Evolutionary conservation across 2,888 invertebrate species (phyloP).

Genomic region (Drosophila algonquin): DNA sequence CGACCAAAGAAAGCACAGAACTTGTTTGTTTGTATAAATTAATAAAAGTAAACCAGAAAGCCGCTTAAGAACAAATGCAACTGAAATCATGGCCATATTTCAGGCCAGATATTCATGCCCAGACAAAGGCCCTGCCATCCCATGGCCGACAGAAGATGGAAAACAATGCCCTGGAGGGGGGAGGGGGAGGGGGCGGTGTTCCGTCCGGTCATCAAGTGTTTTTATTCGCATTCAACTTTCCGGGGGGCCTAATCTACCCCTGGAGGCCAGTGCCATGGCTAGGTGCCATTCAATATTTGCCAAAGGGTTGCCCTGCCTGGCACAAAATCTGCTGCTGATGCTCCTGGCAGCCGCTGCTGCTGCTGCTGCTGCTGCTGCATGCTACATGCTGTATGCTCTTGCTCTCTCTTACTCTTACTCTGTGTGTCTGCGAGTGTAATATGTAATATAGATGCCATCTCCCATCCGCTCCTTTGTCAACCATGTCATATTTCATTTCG

Average conservation of each 20-base stretch:
- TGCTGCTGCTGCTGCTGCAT: not conserved
- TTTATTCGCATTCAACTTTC: slow-evolving; percentile 16
- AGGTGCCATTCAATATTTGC: slow-evolving; percentile 50
- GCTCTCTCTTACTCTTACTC: not conserved
- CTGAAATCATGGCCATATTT: not conserved
- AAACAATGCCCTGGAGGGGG: not conserved
- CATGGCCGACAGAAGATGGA: not conserved
- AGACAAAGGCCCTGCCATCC: not conserved
- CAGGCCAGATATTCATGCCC: not conserved
- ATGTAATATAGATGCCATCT: slow-evolving; percentile 48
- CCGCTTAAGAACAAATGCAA: slow-evolving; percentile 26
- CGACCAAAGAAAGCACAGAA: not conserved
- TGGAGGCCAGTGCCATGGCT: slow-evolving; percentile 2
- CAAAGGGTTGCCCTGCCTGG: slow-evolving; percentile 34
- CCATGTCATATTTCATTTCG: slow-evolving; percentile 74
- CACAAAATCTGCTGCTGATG: slow-evolving; percentile 31
- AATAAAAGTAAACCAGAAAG: slow-evolving; percentile 11
- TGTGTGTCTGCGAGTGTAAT: slow-evolving; percentile 15
- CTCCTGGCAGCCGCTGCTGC: not conserved
- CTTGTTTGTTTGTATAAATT: not conserved
- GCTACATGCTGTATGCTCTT: slow-evolving; percentile 19
- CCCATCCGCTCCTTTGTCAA: slow-evolving; percentile 67
- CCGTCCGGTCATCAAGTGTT: not conserved
- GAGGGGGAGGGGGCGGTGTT: not conserved
- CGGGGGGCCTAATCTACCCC: slow-evolving; percentile 15